Evolutionary conservation across 2,113 vertebrate genomes (phyloP).

Genomic region (Lanius ludovicianus): DNA sequence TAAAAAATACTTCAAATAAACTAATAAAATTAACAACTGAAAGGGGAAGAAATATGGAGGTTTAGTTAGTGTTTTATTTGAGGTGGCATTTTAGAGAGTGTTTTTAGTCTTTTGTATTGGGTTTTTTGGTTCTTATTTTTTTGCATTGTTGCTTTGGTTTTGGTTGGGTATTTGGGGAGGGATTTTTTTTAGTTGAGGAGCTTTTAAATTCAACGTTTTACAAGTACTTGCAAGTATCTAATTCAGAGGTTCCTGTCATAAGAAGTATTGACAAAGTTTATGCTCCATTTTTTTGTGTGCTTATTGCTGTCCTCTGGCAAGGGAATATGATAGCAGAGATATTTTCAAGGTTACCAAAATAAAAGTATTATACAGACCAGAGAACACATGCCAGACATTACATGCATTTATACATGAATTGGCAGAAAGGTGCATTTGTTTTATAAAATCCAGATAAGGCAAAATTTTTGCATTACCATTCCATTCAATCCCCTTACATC

Average conservation of each 20-base stretch:
- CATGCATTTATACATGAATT: background rate
- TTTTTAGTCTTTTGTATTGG: background rate
- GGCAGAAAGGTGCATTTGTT: background rate
- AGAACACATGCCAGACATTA: background rate
- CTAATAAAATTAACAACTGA: background rate
- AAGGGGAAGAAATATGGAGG: background rate
- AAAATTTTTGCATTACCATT: background rate
- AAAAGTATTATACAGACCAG: background rate
- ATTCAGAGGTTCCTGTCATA: background rate
- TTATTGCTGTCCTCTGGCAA: background rate
- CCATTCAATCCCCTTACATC: background rate
- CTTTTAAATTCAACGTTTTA: background rate
- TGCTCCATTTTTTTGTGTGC: background rate
- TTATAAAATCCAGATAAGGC: background rate
- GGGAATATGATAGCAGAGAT: background rate
- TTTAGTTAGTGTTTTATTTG: background rate
- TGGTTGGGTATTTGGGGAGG: too few relatives aligned
- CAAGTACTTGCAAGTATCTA: background rate
- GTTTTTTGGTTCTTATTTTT: background rate
- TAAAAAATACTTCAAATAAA: background rate
- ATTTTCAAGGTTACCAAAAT: constrained; percentile 33
- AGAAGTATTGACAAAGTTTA: background rate
- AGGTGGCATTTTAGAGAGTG: accelerated
- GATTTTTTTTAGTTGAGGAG: background rate
- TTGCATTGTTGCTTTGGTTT: background rate